Evolutionary conservation across 2,797 vertebrate genomes (phyloP).

Genomic region (Acanthis flammea): DNA sequence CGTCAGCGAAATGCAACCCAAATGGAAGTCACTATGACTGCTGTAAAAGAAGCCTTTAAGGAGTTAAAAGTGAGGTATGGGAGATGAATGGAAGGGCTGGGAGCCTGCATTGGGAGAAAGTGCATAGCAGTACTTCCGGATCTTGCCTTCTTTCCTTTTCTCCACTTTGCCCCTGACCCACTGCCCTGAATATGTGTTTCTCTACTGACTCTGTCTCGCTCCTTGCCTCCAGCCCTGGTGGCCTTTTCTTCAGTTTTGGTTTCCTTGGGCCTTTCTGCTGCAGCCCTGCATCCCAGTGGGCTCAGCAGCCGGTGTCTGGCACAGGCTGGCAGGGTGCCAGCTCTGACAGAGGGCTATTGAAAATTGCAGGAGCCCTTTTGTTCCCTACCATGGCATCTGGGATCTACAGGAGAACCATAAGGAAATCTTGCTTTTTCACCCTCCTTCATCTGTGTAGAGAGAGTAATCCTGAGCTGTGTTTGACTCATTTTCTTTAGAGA

Average conservation of each 20-base stretch:
- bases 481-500: not conserved
- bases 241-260: rapidly evolving
- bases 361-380: not conserved
- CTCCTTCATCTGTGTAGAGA: not conserved
- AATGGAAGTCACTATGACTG: not conserved
- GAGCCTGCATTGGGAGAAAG: not conserved
- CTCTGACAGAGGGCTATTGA: not conserved
- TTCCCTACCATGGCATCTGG: not conserved
- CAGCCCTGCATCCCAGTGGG: rapidly evolving
- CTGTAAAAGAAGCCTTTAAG: not conserved
- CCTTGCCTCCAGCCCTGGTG: not conserved
- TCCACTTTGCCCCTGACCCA: not conserved
- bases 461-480: rapidly evolving
- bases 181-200: not conserved
- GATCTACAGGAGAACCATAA: not conserved
- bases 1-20: rapidly evolving
- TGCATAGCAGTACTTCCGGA: not conserved
- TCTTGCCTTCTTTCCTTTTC: not conserved
- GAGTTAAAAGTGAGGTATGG: not conserved
- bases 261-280: not conserved
- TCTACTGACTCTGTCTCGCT: rapidly evolving
- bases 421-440: not conserved
- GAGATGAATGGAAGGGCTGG: not conserved
- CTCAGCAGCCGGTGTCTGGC: not conserved
- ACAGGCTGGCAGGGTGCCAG: not conserved